Base-by-base conservation (phyloP, 2,888 invertebrate species). In the Prenolepis imparis region DNA sequence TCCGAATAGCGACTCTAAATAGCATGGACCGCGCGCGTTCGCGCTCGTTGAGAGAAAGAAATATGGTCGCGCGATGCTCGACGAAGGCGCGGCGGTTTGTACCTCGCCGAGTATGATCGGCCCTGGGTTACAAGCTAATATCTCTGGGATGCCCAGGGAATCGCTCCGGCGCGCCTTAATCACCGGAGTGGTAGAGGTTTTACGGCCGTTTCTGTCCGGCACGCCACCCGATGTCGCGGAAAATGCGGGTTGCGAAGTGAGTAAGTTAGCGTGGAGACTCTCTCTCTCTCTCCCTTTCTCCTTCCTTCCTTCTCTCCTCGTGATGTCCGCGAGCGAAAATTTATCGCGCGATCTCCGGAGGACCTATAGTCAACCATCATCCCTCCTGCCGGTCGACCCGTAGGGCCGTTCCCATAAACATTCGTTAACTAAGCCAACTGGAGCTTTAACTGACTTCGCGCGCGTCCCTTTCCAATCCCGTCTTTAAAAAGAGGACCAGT, bases 21-120 rank as follows among this genome's bases (percentile, higher is more conserved):
- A 80, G 70, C 78, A 59, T 39, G 67, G 44, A 36, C 32, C 52
- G 48, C 75, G 48, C 75, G 67, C 75, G 66, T 24, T 28, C 67
- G 39, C 70, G 67, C 78, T 86, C 83, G 88, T 86, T 86, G 85
- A 85, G 88, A 74, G 88, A 87, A 90, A 88, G 90, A 89, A 89
- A 88, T 90, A 88, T 89, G 68, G 86, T 83, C 83, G 83, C 70
- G 82, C 70, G 82, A 77, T 68, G 67, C 59, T 21, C 77, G 78
- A n/a, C 18, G 39, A 75, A 73, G 68, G 36, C 63, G 28, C 74
- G 48, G 70, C 68, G 59, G 77, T 81, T 86, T 73, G 66, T 68
- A 82, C 75, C 75, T 70, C 63, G 80, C 48, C 44, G 70, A 52
- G 41, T 48, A 55, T 48, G 74, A 83, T 78, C 73, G 32, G 36